Conservation (phyloP, 2,888 invertebrate species). For the Dolomedes plantarius region DNA sequence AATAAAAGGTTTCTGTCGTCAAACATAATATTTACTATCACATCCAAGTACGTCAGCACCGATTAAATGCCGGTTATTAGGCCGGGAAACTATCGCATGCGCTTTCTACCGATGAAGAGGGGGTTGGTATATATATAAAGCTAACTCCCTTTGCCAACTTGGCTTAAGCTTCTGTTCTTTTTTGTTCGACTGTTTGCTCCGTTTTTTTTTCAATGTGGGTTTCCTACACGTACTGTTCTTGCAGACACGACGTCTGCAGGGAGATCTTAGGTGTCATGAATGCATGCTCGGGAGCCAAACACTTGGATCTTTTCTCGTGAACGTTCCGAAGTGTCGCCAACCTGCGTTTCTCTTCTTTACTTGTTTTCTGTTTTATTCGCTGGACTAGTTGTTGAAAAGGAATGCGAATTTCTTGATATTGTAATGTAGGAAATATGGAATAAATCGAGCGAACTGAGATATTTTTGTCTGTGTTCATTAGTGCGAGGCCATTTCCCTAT, state of each 20-base stretch:
- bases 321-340: background rate
- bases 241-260: background rate
- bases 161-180: slow-evolving; percentile 18
- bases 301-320: background rate
- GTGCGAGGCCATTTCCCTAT: no score
- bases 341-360: background rate
- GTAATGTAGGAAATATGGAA: no score
- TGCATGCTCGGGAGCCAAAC: background rate
- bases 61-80: no score
- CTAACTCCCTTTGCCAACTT: slow-evolving; percentile 33
- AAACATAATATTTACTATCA: no score
- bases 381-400: background rate
- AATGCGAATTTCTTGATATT: no score
- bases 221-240: background rate
- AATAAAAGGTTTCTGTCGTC: no score
- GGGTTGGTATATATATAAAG: slow-evolving; percentile 35
- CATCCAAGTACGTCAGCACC: no score
- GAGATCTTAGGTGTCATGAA: background rate
- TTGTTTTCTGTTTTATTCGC: background rate
- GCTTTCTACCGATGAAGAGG: background rate
- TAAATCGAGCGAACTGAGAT: no score
- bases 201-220: background rate
- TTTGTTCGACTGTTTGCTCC: background rate
- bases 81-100: background rate
- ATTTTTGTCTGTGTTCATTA: no score